Percentiles rank a stretch among this genome's conserved stretches.
Evolutionary conservation across 2,797 vertebrate species (phyloP).

Genomic region (Anabacerthia variegaticeps): DNA sequence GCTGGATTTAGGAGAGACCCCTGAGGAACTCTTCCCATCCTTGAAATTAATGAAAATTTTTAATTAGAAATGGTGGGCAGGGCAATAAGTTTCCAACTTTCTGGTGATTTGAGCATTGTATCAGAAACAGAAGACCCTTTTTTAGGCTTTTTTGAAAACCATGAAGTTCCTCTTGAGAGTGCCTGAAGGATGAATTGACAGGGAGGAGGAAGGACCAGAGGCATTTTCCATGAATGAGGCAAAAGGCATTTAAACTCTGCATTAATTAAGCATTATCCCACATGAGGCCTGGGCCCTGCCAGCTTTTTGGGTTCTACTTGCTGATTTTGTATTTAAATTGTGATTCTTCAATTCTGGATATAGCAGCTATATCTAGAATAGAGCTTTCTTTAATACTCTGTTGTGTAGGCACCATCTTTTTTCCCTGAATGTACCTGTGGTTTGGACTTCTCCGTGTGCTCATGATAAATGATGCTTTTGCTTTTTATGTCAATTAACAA

Average conservation of each 20-base stretch:
- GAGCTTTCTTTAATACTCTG: not conserved
- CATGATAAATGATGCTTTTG: not conserved
- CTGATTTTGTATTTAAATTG: not conserved
- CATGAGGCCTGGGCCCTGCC: not conserved
- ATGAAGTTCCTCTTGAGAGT: not conserved
- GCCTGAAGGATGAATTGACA: not conserved
- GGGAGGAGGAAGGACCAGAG: not conserved
- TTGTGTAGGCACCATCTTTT: not conserved
- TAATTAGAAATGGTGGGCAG: not conserved
- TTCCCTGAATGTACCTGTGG: rapidly evolving
- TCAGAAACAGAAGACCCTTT: not conserved
- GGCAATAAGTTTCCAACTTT: not conserved
- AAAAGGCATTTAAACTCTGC: not conserved
- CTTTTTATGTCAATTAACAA: not conserved
- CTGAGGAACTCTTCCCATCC: not conserved
- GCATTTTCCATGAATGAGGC: not conserved
- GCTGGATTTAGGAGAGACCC: not conserved
- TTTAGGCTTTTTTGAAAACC: not conserved
- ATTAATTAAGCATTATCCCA: not conserved
- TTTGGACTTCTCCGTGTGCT: not conserved
- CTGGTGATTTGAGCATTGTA: not conserved
- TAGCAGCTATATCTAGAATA: not conserved
- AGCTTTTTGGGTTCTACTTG: not conserved
- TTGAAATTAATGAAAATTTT: constrained; percentile 13
- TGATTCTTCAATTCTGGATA: not conserved